Evolutionary conservation across 2,113 vertebrate genomes (phyloP).

Genomic region (Clarias gariepinus): DNA sequence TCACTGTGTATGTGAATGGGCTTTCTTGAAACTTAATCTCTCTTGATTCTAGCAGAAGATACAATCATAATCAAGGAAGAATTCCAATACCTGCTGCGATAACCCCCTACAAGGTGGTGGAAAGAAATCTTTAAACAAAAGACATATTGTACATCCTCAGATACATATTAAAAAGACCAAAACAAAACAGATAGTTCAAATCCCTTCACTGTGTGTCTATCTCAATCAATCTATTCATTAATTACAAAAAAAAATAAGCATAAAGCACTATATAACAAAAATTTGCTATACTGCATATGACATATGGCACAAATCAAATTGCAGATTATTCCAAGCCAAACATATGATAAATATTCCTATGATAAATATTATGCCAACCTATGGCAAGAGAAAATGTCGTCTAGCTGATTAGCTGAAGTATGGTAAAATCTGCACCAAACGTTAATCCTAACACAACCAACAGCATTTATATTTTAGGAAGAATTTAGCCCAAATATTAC

Average conservation of each 20-base stretch:
- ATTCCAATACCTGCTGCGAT: background rate
- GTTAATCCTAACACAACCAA: background rate
- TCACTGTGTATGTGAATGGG: background rate
- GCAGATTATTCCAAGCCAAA: background rate
- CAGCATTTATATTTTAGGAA: background rate
- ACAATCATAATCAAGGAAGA: background rate
- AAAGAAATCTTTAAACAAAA: background rate
- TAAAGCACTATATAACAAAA: background rate
- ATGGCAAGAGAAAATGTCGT: no score
- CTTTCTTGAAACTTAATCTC: background rate
- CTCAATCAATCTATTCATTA: no score
- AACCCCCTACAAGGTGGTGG: no score
- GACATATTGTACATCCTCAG: background rate
- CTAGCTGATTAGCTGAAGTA: no score
- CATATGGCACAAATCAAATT: background rate
- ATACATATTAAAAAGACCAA: background rate
- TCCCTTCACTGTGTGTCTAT: background rate
- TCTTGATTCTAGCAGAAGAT: background rate
- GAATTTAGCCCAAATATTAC: background rate
- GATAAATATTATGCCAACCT: no score
- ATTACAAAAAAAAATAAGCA: background rate
- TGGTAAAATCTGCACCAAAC: background rate
- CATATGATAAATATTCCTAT: no score
- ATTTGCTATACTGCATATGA: background rate
- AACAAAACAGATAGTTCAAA: background rate